Conservation (phyloP, 1,140 invertebrate species). For the Antheraea pernyi region DNA sequence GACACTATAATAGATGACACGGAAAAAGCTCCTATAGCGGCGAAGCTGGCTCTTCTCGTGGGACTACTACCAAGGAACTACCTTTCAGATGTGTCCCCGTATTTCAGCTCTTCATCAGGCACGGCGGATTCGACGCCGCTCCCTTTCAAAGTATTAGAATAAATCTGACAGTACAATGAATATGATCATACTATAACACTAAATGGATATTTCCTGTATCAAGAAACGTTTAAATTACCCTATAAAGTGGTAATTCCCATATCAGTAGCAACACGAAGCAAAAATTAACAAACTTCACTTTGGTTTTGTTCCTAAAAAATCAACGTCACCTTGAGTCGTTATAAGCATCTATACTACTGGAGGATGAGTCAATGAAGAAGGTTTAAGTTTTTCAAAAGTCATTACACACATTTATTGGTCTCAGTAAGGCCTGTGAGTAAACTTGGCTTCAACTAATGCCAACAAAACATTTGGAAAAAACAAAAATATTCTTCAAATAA, state of each 20-base stretch:
- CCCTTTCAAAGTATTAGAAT: constrained; percentile 57
- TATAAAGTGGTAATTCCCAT: neutral
- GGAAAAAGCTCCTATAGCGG: constrained; percentile 74
- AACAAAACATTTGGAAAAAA: no score
- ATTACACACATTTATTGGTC: no score
- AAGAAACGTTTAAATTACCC: neutral
- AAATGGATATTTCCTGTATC: neutral
- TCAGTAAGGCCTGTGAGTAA: no score
- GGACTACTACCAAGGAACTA: constrained; percentile 68
- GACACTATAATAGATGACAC: constrained; percentile 70
- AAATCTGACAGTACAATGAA: constrained; percentile 11
- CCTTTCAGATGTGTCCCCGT: constrained; percentile 63
- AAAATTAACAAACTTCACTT: no score
- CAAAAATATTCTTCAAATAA: no score
- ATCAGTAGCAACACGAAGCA: no score
- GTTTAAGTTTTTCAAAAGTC: no score
- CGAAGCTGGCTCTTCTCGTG: constrained; percentile 70
- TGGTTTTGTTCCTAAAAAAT: no score
- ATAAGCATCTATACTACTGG: no score
- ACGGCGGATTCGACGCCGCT: constrained; percentile 40
- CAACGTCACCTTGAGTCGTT: no score
- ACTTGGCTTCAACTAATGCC: no score
- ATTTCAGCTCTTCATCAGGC: constrained; percentile 44
- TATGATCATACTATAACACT: neutral
- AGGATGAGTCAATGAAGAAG: no score